Base-by-base conservation (phyloP, 37 sponge, comb jelly and placozoan genomes). In the Tethya wilhelma region DNA sequence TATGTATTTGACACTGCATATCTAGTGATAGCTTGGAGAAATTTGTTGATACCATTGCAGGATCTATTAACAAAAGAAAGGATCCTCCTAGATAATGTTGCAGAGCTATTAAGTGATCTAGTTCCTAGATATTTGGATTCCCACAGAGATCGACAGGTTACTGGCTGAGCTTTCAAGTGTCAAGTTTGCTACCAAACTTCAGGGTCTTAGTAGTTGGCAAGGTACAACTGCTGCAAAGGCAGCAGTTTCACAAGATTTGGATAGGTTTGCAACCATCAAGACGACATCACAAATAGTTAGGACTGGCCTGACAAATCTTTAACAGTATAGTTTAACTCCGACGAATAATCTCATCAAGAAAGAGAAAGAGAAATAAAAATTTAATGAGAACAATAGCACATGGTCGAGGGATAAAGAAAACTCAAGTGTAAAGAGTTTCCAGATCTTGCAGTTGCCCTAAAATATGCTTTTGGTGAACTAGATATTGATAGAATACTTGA, bases 381-480 rank as follows among this genome's bases (percentile, higher is more conserved):
- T n/a, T n/a, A n/a, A 76, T 76, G 1, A 32, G 58, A 11, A 60
- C 44, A 60, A 76, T 76, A 62, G 77, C 44, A 31, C 44, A 76
- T 4, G 77, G 77, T 2, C 26, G 77, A 12, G 77, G 77, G 5
- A n/a, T n/a, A n/a, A n/a, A n/a, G 64, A 19, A 23, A 42, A 31
- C 40, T 76, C n/a, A 76, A 76, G 29, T 40, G 29, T 39, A 39
- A 30, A 38, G 43, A 76, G 39, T 62, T 40, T 60, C 77, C 77
- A 28, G 63, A 76, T 12, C 44, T 76, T 0, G 38, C 28, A 11
- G 25, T 31, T 11, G 64, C 44, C 8, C 64, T 60, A 38, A 41
- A 59, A 30, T 76, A 76, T 76, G 77, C 77, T 38, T 76, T 59
- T 76, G 77, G 77, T 2, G 60, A 76, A 22, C 14, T 19, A 28